Base-by-base conservation (phyloP, 2,113 vertebrate genomes). In the Leptobrachium leishanense region DNA sequence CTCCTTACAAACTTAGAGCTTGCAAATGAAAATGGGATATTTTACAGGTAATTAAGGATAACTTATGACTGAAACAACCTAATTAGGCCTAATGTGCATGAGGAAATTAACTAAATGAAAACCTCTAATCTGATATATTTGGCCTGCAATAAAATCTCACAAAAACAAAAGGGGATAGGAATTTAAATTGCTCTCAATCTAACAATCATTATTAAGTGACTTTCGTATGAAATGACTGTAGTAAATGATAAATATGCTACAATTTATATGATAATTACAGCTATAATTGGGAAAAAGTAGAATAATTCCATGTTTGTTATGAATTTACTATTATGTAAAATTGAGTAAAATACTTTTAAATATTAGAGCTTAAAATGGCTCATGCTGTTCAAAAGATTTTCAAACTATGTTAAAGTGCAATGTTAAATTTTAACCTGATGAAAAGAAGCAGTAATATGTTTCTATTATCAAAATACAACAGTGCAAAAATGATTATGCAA, bases 1-100 rank as follows among this genome's bases (percentile, higher is more conserved):
- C 77, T 79, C 54, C 70, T 73, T 79, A 79, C 77, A 73, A 79
- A 73, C 62, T 62, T 79, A 73, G 72, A 79, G 73, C 72, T 79
- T 79, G 77, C 77, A 79, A 79, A 79, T 79, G 77, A 73, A 79
- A 79, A 79, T 79, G 77, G 77, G 77, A 79, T 79, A 79, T 79
- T 79, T 79, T 79, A 79, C 77, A 73, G 77, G 77, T 79, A 79
- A 79, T 79, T 79, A 79, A 79, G 77, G 70, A 66, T 79, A 79
- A 79, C 69, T 79, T 79, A 79, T 79, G 77, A 79, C 77, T 79
- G 77, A 79, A 79, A 73, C 77, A 79, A 73, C 77, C 77, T 79
- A 79, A 79, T 79, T 79, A 79, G 77, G 69, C 73, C 77, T 79
- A 79, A 79, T 79, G 77, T 79, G 77, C 77, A 79, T 55, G 62